Evolutionary conservation across 2,888 invertebrate species (phyloP).

Genomic region (Drosophila ezoana): DNA sequence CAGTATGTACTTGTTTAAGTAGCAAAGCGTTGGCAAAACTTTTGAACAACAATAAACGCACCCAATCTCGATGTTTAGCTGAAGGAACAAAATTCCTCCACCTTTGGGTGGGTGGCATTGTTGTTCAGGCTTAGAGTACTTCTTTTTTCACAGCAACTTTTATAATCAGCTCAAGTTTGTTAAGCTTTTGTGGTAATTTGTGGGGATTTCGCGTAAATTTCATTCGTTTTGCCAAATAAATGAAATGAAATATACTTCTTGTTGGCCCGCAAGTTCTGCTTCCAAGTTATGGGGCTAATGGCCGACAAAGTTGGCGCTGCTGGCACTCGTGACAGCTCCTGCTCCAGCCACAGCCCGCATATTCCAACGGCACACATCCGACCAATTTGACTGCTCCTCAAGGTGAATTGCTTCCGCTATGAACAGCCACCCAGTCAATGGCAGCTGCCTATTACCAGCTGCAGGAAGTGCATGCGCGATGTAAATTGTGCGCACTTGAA

Average conservation of each 20-base stretch:
- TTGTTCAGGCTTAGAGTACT: slow-evolving; percentile 27
- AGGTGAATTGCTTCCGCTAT: slow-evolving; percentile 46
- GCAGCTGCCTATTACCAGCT: slow-evolving; percentile 19
- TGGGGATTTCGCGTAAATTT: slow-evolving; percentile 73
- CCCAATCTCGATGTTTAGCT: slow-evolving; percentile 30
- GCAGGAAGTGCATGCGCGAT: slow-evolving; percentile 42
- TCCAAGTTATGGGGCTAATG: slow-evolving; percentile 47
- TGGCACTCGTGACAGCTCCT: slow-evolving; percentile 33
- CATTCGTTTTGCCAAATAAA: slow-evolving; percentile 52
- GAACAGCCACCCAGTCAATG: slow-evolving; percentile 9
- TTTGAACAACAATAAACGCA: slow-evolving; percentile 55
- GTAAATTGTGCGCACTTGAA: slow-evolving; percentile 27
- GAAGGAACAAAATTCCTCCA: slow-evolving; percentile 5
- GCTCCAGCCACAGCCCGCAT: neutral
- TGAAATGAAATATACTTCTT: slow-evolving; percentile 50
- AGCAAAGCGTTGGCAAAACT: slow-evolving; percentile 57
- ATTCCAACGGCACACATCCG: slow-evolving; percentile 45
- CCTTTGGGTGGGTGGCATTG: slow-evolving; percentile 17
- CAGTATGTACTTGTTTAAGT: slow-evolving; percentile 42
- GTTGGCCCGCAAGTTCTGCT: slow-evolving; percentile 18
- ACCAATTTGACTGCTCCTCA: slow-evolving; percentile 42
- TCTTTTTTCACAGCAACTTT: slow-evolving; percentile 60
- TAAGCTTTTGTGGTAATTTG: slow-evolving; percentile 76
- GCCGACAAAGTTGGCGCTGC: slow-evolving; percentile 34
- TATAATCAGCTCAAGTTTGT: slow-evolving; percentile 79